phyloP scores from a whole-genome alignment of 2,797 vertebrate species.

The Notamacropus eugenii region DNA sequence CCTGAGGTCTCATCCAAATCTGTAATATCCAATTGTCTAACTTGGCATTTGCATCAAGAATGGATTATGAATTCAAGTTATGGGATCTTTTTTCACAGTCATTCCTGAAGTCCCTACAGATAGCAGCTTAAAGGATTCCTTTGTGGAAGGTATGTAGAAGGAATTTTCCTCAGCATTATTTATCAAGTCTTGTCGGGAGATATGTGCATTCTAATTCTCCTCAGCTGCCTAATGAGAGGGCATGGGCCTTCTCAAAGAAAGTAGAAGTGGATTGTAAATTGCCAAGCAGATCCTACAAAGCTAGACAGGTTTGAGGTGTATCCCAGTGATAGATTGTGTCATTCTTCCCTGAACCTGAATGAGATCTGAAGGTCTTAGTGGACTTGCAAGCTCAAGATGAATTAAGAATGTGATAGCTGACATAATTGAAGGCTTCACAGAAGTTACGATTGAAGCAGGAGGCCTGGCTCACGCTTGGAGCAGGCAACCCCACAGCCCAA shows the following conservation, averaged over 20 bases:
- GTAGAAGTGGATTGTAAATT: neutral
- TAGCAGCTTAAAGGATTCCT: slow-evolving; percentile 19
- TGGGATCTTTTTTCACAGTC: slow-evolving; percentile 30
- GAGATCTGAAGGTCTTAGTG: no score
- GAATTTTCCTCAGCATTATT: neutral
- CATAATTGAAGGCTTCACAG: slow-evolving; percentile 84
- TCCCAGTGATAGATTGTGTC: no score
- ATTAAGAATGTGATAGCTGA: no score
- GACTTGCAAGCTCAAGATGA: no score
- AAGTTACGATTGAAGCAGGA: slow-evolving; percentile 98
- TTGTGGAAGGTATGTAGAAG: slow-evolving; percentile 55
- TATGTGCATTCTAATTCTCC: neutral
- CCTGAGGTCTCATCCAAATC: neutral
- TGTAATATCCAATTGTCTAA: no score
- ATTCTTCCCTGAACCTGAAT: no score
- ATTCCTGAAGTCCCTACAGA: slow-evolving; percentile 34
- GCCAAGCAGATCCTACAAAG: neutral
- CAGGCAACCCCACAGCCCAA: slow-evolving; percentile 93
- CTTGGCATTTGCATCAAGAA: no score
- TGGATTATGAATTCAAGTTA: neutral
- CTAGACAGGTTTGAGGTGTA: neutral
- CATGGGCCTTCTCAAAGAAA: neutral
- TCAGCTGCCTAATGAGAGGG: neutral
- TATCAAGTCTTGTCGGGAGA: neutral
- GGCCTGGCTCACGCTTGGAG: slow-evolving; percentile 95